phyloP scores from a whole-genome alignment of 2,888 invertebrate species.

The Ophion ellenae region DNA sequence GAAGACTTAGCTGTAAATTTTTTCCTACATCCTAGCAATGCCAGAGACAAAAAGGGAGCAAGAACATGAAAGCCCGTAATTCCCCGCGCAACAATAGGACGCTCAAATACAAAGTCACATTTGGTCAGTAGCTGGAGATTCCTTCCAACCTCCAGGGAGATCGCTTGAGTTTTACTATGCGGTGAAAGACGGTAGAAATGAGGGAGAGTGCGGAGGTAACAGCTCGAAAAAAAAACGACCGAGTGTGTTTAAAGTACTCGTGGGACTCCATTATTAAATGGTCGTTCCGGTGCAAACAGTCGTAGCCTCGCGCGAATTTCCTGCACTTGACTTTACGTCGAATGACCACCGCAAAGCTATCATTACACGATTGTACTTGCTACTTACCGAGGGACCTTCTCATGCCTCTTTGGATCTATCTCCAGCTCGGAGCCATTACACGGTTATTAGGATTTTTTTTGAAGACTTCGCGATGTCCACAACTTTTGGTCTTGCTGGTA shows the following conservation, averaged over 20 bases:
- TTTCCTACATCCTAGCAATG: not conserved
- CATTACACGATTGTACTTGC: constrained; percentile 62
- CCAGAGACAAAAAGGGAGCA: not conserved
- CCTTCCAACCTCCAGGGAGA: not conserved
- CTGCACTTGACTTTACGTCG: constrained; percentile 55
- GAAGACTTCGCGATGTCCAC: not conserved
- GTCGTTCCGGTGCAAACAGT: constrained; percentile 71
- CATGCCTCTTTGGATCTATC: constrained; percentile 14
- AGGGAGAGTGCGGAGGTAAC: constrained; percentile 18
- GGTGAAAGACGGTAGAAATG: constrained; percentile 8
- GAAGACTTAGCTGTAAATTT: not conserved
- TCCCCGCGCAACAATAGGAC: constrained; percentile 1
- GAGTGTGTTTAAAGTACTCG: constrained; percentile 60
- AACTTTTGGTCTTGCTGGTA: not conserved
- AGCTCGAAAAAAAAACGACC: constrained; percentile 53
- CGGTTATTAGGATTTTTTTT: constrained; percentile 62
- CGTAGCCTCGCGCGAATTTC: constrained; percentile 61
- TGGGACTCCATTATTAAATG: constrained; percentile 68
- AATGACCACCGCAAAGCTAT: constrained; percentile 57
- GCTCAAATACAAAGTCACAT: constrained; percentile 24
- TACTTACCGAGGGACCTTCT: constrained; percentile 36
- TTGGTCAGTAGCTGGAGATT: not conserved
- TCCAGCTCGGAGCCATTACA: constrained; percentile 50
- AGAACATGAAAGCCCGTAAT: constrained; percentile 2
- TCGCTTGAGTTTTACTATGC: constrained; percentile 14